Conservation (phyloP, 2,113 vertebrate genomes). For the Tor tambroides region DNA sequence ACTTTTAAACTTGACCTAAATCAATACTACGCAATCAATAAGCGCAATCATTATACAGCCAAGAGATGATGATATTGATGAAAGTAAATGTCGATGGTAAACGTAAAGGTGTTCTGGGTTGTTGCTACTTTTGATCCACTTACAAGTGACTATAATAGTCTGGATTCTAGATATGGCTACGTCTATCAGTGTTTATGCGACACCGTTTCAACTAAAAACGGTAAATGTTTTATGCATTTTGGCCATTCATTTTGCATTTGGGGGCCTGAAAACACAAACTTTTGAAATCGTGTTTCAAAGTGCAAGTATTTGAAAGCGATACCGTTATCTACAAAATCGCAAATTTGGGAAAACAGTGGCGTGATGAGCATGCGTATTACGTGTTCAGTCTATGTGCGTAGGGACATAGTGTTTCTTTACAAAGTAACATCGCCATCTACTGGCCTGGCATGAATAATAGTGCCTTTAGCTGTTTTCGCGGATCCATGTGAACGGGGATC, state of each 20-base stretch:
- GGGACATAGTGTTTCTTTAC: no score
- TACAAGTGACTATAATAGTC: background rate
- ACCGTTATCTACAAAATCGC: background rate
- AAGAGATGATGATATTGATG: background rate
- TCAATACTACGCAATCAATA: background rate
- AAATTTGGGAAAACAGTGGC: no score
- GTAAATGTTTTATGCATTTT: background rate
- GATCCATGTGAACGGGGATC: no score
- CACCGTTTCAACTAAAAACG: background rate
- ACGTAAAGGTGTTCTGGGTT: background rate
- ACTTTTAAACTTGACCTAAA: slow-evolving; percentile 10
- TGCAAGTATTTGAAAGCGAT: background rate
- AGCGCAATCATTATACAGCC: background rate
- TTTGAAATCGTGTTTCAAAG: background rate
- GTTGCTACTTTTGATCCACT: background rate
- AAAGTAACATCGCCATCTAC: no score
- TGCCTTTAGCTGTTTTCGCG: no score
- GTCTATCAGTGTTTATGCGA: background rate
- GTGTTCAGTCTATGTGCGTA: no score
- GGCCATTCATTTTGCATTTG: background rate
- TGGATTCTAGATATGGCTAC: no score
- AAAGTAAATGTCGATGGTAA: background rate
- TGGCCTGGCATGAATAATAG: no score
- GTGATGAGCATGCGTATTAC: no score
- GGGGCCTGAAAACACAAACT: no score